Base-by-base conservation (phyloP, 2,888 invertebrate genomes). In the Caenorhabditis sulstoni region DNA sequence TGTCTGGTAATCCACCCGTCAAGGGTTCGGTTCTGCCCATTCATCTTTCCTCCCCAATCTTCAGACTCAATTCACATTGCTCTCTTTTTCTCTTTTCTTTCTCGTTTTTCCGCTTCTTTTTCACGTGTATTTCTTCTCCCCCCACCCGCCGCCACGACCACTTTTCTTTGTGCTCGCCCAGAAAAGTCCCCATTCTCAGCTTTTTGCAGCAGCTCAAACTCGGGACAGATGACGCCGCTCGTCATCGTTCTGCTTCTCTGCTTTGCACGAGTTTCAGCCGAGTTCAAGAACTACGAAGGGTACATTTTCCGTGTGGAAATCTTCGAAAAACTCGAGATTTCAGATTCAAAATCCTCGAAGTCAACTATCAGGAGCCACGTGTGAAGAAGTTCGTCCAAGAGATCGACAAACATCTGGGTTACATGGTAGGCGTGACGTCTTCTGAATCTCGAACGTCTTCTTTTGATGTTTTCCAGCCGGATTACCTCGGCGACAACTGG, bases 401-500 rank as follows among this genome's bases (percentile, higher is more conserved):
- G 12, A 53, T 79, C 18, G 79, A 79, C 5, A 44, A 79, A 20
- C 45, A 73, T 64, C 44, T 73, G 14, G 79, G 79, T 45, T 79
- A 73, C 47, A 79, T 73, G 79, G 79, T 73, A 7, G 1, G 53
- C 49, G 14, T 29, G n/a, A n/a, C n/a, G n/a, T n/a, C n/a, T n/a
- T n/a, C n/a, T n/a, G n/a, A n/a, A n/a, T n/a, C n/a, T n/a, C n/a
- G 16, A 1, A 47, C 29, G 29, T 47, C 18, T 18, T 16, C 1
- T 16, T 16, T 9, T 7, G 5, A 22, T 22, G 3, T 16, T 47
- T 29, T 80, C 44, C 70, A 75, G 80, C 80, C 80, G 7, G 80
- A 80, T 47, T 76, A 66, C 23, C 66, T 80, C 11, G 80, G 80
- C 29, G 71, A 75, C 22, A 68, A 67, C 45, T 67, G 73, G 70